Evolutionary conservation across 2,888 invertebrate species (phyloP).

Genomic region (Colletes collaris): DNA sequence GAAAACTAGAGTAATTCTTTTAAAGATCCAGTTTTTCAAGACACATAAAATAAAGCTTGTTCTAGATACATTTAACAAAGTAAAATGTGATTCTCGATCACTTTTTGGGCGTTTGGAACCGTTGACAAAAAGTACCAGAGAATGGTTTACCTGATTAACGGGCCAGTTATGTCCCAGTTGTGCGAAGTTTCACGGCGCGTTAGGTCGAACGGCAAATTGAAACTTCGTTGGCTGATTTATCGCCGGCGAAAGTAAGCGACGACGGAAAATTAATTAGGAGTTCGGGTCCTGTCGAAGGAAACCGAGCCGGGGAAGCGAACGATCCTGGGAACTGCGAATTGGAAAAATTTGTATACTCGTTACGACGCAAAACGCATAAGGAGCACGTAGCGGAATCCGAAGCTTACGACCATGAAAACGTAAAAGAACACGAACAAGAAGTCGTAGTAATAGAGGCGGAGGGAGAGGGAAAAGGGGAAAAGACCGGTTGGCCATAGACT

Average conservation of each 20-base stretch:
- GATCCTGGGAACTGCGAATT: neutral
- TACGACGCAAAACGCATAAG: neutral
- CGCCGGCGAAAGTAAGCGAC: slow-evolving; percentile 28
- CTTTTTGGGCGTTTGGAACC: too few species aligned
- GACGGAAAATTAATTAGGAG: slow-evolving; percentile 60
- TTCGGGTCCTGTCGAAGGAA: slow-evolving; percentile 1
- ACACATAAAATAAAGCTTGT: too few species aligned
- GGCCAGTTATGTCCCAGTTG: slow-evolving; percentile 33
- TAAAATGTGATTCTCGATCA: too few species aligned
- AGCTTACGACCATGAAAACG: slow-evolving; percentile 8
- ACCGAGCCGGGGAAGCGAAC: slow-evolving; percentile 2
- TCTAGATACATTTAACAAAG: too few species aligned
- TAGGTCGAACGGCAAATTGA: slow-evolving; percentile 49
- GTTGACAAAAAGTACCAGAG: slow-evolving; percentile 1
- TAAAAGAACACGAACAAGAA: neutral
- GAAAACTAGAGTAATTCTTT: too few species aligned
- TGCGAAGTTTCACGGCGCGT: slow-evolving; percentile 40
- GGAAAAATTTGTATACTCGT: slow-evolving; percentile 44
- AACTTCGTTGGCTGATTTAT: slow-evolving; percentile 59
- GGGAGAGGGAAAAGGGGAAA: slow-evolving; percentile 1
- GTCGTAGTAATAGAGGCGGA: too few species aligned
- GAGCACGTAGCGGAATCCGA: too few species aligned
- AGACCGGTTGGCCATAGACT: slow-evolving; percentile 15
- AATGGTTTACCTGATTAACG: slow-evolving; percentile 37
- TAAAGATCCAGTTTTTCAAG: too few species aligned